phyloP scores from a whole-genome alignment of 37 sponge, comb jelly and placozoan genomes.

The Cladorhizidae sp. region DNA sequence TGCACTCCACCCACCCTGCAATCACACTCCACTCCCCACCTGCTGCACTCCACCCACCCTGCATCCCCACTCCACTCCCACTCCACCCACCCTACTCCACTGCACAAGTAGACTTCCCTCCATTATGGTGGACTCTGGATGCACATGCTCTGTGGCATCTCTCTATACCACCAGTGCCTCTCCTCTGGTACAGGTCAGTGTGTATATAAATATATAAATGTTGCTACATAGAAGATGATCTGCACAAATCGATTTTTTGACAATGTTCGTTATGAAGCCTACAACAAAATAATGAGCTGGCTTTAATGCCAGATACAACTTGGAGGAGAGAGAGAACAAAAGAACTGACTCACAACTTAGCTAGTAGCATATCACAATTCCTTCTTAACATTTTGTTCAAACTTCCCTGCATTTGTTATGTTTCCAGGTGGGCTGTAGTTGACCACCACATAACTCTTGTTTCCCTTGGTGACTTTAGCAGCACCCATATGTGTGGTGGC shows the following conservation, averaged over 20 bases:
- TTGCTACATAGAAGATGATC: too few species aligned
- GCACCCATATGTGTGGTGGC: constrained; percentile 76
- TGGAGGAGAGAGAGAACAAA: too few species aligned
- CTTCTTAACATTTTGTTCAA: constrained; percentile 62
- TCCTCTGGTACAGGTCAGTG: constrained; percentile 76
- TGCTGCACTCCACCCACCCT: too few species aligned
- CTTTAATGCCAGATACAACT: background rate
- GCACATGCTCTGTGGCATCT: constrained; percentile 81
- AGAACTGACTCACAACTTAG: background rate
- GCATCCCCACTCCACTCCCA: too few species aligned
- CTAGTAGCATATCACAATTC: too few species aligned
- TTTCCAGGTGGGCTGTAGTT: constrained; percentile 89
- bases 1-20: too few species aligned
- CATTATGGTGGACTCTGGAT: constrained; percentile 58
- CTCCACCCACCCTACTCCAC: too few species aligned
- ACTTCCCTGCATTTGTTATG: constrained; percentile 48
- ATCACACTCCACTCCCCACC: too few species aligned
- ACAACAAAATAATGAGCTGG: background rate
- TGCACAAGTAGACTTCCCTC: constrained; percentile 81
- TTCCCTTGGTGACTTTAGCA: constrained; percentile 41
- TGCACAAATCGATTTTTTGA: constrained; percentile 63
- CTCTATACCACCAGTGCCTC: constrained; percentile 56
- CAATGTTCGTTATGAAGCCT: constrained; percentile 47
- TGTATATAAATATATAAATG: too few species aligned
- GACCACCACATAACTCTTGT: constrained; percentile 63